These are phyloP conservation scores for Lucinisca nassula DNA, from an alignment of 2,888 invertebrate species.

Conservation along the genomic window DNA sequence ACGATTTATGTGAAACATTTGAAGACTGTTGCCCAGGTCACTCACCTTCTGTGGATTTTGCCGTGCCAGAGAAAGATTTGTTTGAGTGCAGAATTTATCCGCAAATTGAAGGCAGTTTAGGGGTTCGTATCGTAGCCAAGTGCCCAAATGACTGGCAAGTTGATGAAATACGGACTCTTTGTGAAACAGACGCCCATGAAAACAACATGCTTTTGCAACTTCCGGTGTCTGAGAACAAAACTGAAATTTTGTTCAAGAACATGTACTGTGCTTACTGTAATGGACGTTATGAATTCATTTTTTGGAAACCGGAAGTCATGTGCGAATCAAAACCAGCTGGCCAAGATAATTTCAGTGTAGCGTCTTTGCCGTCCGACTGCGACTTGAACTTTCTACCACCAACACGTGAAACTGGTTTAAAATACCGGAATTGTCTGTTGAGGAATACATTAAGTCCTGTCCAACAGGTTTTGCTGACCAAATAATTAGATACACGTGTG, in stretches of 20 bases:
- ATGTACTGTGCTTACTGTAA: conserved; percentile 73
- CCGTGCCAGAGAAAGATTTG: neutral
- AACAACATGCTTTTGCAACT: conserved; percentile 26
- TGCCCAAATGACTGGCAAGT: conserved; percentile 20
- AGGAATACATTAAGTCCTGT: conserved; percentile 15
- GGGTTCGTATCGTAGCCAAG: conserved; percentile 39
- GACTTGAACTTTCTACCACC: conserved; percentile 12
- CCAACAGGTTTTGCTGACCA: neutral
- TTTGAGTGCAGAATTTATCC: neutral
- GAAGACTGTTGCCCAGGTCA: neutral
- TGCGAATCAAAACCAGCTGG: conserved; percentile 18
- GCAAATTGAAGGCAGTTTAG: neutral
- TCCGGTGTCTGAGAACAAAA: conserved; percentile 40
- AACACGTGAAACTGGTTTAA: neutral
- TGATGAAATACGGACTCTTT: neutral
- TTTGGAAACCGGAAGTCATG: conserved; percentile 44
- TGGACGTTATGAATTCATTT: conserved; percentile 36
- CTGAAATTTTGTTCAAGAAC: conserved; percentile 64
- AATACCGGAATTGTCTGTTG: conserved; percentile 20
- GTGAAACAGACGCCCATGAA: conserved; percentile 4
- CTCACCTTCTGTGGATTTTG: neutral
- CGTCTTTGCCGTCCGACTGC: conserved; percentile 1
- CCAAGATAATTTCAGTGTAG: neutral
- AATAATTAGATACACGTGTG: neutral
- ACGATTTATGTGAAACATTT: neutral